Evolutionary conservation across 2,113 vertebrate genomes (phyloP).

Genomic region (Lagopus muta): DNA sequence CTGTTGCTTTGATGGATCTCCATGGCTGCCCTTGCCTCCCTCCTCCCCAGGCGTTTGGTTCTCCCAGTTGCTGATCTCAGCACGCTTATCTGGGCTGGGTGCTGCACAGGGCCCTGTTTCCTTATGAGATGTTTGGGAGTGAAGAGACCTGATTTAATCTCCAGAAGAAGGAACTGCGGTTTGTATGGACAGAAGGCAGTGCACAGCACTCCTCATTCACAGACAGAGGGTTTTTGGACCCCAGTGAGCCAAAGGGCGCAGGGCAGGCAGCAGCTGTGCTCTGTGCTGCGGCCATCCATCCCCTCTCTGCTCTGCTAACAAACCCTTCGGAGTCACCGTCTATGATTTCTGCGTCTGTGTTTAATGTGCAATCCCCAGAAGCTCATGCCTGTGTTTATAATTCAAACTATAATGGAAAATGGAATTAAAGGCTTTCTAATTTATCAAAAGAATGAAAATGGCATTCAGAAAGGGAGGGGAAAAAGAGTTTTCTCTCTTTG

Average conservation of each 20-base stretch:
- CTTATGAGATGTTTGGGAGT: neutral
- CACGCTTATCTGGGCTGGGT: too few species aligned
- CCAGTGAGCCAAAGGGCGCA: neutral
- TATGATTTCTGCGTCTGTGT: neutral
- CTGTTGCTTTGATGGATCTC: rapidly evolving
- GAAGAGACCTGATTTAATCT: neutral
- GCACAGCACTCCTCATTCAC: rapidly evolving
- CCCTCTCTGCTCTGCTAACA: neutral
- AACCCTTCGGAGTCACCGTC: rapidly evolving
- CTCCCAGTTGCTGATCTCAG: neutral
- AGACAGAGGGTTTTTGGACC: neutral
- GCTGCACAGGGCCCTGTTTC: rapidly evolving
- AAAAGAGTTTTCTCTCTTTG: neutral
- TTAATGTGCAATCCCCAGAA: neutral
- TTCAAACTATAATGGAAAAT: constrained; percentile 34
- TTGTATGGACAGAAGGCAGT: rapidly evolving
- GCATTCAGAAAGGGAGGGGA: neutral
- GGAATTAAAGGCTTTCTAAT: constrained; percentile 52
- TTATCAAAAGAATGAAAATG: constrained; percentile 46
- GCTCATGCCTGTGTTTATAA: constrained; percentile 9
- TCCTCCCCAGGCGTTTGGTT: neutral
- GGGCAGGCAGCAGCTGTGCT: neutral
- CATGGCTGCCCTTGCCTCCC: rapidly evolving
- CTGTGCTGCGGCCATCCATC: rapidly evolving
- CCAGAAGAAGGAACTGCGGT: neutral